A percentile compares a stretch with the other conserved stretches of the same genome.
phyloP scores from a whole-genome alignment of 2,113 vertebrate species.

The Amblyopsis rosae region DNA sequence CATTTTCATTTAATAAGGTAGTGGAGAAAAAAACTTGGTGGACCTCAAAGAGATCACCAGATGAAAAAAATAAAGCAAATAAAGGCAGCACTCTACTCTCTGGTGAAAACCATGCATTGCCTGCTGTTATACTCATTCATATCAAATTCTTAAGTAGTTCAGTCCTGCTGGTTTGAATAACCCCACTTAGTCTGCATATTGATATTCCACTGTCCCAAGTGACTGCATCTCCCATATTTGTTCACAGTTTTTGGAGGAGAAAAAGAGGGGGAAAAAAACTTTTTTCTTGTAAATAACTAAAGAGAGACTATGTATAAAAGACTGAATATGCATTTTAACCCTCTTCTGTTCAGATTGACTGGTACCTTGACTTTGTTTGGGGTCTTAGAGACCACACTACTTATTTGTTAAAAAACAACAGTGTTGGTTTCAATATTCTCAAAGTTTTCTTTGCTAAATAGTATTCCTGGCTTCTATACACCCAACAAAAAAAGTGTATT shows the following conservation, averaged over 20 bases:
- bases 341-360: no score
- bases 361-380: no score
- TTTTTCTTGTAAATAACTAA: slow-evolving; percentile 16
- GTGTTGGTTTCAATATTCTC: no score
- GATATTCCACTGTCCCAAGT: slow-evolving; percentile 24
- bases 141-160: slow-evolving; percentile 23
- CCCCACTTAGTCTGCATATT: slow-evolving; percentile 28
- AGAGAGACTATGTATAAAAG: slow-evolving; percentile 30
- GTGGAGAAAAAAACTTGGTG: not conserved
- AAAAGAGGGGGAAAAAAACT: not conserved
- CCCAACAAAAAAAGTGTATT: no score
- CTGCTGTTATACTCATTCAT: slow-evolving; percentile 18
- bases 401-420: no score
- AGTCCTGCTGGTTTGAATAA: slow-evolving; percentile 20
- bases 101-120: slow-evolving; percentile 3
- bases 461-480: no score
- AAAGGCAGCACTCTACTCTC: not conserved
- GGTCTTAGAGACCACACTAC: no score
- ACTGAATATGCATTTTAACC: slow-evolving; percentile 7
- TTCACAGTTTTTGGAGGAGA: slow-evolving; percentile 2
- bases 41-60: not conserved
- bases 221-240: slow-evolving; percentile 22
- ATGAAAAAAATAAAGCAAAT: not conserved
- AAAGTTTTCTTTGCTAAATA: no score
- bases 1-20: not conserved